These are phyloP conservation scores for Seira ritae DNA, from an alignment of 2,888 invertebrate species.

Conservation along the genomic window DNA sequence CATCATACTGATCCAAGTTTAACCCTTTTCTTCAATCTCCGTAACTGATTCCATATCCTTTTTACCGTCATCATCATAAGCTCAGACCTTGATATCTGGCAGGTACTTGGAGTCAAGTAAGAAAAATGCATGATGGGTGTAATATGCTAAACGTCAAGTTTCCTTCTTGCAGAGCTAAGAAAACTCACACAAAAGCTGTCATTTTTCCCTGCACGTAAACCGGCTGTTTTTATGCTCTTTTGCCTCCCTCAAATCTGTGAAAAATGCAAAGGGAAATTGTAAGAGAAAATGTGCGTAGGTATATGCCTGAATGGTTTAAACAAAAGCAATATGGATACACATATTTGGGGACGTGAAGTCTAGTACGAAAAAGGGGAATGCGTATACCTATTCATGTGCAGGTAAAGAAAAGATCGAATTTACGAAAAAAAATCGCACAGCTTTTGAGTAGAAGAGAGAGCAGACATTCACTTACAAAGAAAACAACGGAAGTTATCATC, in stretches of 20 bases:
- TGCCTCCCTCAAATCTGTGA: not conserved
- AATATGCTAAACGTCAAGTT: not conserved
- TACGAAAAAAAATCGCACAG: not conserved
- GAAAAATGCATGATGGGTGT: not conserved
- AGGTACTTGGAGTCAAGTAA: not conserved
- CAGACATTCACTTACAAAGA: not conserved
- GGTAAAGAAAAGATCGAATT: not conserved
- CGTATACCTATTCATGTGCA: not conserved
- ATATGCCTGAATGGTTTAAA: no score
- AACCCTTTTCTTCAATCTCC: not conserved
- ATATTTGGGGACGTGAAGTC: no score
- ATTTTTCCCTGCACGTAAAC: constrained; percentile 17
- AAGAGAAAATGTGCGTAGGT: no score
- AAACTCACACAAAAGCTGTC: constrained; percentile 28
- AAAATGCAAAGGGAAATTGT: not conserved
- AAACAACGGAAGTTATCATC: constrained; percentile 27
- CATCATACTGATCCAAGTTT: not conserved
- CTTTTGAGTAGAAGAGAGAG: not conserved
- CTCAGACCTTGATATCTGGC: not conserved
- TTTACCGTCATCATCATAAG: not conserved
- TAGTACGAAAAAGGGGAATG: no score
- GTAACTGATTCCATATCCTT: constrained; percentile 33
- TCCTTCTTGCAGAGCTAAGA: not conserved
- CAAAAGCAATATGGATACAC: no score
- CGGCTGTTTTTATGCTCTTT: constrained; percentile 32